Base-by-base conservation (phyloP, 1,140 invertebrate species). In the Penaeus chinensis region DNA sequence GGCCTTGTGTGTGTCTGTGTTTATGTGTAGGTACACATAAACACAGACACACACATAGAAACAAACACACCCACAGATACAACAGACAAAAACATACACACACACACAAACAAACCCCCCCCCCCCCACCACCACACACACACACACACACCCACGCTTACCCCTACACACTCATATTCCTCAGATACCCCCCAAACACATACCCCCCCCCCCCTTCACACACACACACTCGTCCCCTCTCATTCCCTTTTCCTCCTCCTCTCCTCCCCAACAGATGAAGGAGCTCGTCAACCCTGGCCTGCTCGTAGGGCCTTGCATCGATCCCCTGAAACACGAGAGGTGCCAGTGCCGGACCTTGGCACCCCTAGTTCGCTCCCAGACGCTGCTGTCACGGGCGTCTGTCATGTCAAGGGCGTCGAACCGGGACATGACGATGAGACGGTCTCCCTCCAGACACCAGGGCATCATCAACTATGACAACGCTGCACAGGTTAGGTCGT, bases 251-350 rank as follows among this genome's bases (percentile, higher is more conserved):
- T 24, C 16, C n/a, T 82, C 11, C 78, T 10, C 27, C 24, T 18
- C 27, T 1, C 20, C n/a, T 54, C 16, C 24, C 20, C 20, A 42
- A 0, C 85, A 87, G 85, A 37, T 87, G 20, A 82, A 65, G 85
- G 76, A 82, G 66, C 61, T 85, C 62, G 60, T 82, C 61, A n/a
- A 27, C 54, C 19, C 85, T 0, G 85, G 79, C 10, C 79, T 87
- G 54, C 66, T 82, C 47, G 32, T 87, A 19, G 47, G 66, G 20
- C 60, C 66, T 13, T 89, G 89, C 47, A n/a, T 81, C 0, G 89
- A 89, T 62, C 89, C 89, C 0, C 74, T 89, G 13, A 86, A 89
- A 7, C 89, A 89, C 32, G 89, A 89, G 62, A 13, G 83, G 62
- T 89, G 89, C 79, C 81, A 78, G 74, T 89, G 89, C 62, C 78